A percentile compares a stretch with the other conserved stretches of the same genome.
Conservation (phyloP, 1,140 invertebrate genomes). For the Drosophila pandora region DNA sequence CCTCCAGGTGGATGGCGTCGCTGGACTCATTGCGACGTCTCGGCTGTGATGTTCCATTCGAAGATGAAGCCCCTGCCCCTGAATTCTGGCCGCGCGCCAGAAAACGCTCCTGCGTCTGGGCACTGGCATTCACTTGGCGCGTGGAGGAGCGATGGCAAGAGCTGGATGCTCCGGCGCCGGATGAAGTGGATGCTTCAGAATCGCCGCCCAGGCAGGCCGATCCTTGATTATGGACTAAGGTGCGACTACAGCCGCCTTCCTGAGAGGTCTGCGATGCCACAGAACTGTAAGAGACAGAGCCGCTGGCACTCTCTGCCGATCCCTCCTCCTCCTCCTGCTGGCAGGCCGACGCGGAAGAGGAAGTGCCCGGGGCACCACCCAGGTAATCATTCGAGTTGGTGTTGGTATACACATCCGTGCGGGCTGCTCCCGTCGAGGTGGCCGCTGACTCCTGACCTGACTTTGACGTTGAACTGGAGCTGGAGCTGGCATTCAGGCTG, state of each 20-base stretch:
- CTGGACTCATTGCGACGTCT: constrained; percentile 41
- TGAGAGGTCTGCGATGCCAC: constrained; percentile 67
- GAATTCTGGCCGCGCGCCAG: constrained; percentile 42
- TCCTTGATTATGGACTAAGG: constrained; percentile 34
- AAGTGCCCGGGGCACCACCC: constrained; percentile 16
- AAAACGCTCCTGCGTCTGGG: constrained; percentile 75
- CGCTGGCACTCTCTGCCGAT: constrained; percentile 16
- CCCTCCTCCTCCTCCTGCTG: constrained; percentile 18
- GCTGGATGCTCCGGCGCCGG: constrained; percentile 37
- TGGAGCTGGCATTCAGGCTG: constrained; percentile 11
- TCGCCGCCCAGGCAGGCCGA: constrained; percentile 52
- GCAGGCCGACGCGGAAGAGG: constrained; percentile 13
- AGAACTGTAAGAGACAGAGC: constrained; percentile 55
- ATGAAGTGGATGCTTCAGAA: constrained; percentile 64
- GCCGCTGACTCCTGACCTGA: constrained; percentile 8
- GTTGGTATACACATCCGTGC: constrained; percentile 72
- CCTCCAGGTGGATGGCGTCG: constrained; percentile 59
- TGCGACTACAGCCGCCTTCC: constrained; percentile 73
- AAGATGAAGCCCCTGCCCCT: background rate
- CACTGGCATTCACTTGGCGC: constrained; percentile 74
- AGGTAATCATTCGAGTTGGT: constrained; percentile 76
- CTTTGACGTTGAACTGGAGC: constrained; percentile 13
- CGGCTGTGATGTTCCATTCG: constrained; percentile 7
- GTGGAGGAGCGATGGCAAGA: constrained; percentile 53
- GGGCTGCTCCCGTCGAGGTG: constrained; percentile 20